Evolutionary conservation across 2,113 vertebrate species (phyloP).

Genomic region (Carollia perspicillata): DNA sequence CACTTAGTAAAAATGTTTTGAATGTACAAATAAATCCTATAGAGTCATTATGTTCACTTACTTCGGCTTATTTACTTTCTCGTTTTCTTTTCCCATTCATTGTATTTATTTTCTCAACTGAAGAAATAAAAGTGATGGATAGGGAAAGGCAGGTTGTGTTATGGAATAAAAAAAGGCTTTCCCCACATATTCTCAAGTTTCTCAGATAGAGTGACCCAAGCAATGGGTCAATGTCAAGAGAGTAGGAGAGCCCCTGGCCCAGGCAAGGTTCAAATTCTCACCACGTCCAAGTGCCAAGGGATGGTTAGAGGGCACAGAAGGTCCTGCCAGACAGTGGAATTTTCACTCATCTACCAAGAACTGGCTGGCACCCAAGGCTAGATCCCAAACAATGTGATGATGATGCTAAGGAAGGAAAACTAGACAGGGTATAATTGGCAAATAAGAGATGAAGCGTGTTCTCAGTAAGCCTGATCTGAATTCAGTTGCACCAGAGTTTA

Average conservation of each 20-base stretch:
- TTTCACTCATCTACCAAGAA: background rate
- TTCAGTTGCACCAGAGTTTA: background rate
- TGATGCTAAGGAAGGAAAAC: background rate
- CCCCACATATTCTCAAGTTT: background rate
- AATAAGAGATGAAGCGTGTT: background rate
- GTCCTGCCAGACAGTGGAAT: background rate
- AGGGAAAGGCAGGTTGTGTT: background rate
- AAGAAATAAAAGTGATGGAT: background rate
- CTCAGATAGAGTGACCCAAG: background rate
- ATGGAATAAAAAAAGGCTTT: background rate
- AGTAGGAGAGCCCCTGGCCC: background rate
- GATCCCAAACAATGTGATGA: background rate
- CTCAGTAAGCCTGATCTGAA: background rate
- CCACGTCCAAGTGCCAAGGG: too few species aligned
- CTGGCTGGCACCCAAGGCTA: background rate
- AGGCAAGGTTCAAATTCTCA: background rate
- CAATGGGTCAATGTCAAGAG: accelerated
- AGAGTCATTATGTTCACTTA: background rate
- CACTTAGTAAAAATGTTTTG: background rate
- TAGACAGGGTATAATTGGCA: accelerated
- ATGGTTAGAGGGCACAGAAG: accelerated
- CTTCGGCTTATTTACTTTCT: background rate
- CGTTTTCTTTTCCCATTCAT: background rate
- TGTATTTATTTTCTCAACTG: background rate
- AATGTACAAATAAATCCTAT: background rate